Conservation (phyloP, 1,140 invertebrate species). For the Tenebrio molitor region DNA sequence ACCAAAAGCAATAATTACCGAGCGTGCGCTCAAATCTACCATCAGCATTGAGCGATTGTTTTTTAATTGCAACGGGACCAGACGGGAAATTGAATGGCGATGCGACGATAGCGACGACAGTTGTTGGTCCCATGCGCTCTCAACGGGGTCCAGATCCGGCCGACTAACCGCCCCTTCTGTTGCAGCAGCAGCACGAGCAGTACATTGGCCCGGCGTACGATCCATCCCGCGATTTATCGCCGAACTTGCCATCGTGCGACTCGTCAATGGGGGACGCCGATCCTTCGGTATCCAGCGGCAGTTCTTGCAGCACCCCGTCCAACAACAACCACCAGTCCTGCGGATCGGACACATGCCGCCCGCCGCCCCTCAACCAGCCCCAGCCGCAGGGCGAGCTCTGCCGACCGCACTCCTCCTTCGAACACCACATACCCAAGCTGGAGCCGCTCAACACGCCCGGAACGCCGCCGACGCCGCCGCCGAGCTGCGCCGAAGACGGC, state of each 20-base stretch:
- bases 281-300: conserved; percentile 69
- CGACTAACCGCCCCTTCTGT: no score
- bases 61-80: conserved; percentile 38
- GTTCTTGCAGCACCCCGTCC: conserved; percentile 66
- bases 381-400: conserved; percentile 60
- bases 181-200: conserved; percentile 73
- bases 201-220: conserved; percentile 77
- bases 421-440: conserved; percentile 70
- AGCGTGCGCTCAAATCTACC: conserved; percentile 26
- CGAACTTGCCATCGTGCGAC: conserved; percentile 75
- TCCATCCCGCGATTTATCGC: conserved; percentile 78
- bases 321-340: conserved; percentile 65
- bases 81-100: no score
- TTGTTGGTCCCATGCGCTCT: no score
- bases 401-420: conserved; percentile 60
- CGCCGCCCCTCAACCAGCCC: conserved; percentile 57
- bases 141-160: no score
- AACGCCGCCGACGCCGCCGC: conserved; percentile 66
- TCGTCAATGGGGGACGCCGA: conserved; percentile 74
- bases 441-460: conserved; percentile 67
- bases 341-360: conserved; percentile 62
- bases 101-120: no score
- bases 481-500: conserved; percentile 52
- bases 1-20: conserved; percentile 54
- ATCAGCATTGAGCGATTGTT: conserved; percentile 38